These are phyloP conservation scores for Chelmon rostratus DNA, from an alignment of 2,797 vertebrate species.

Conservation along the genomic window DNA sequence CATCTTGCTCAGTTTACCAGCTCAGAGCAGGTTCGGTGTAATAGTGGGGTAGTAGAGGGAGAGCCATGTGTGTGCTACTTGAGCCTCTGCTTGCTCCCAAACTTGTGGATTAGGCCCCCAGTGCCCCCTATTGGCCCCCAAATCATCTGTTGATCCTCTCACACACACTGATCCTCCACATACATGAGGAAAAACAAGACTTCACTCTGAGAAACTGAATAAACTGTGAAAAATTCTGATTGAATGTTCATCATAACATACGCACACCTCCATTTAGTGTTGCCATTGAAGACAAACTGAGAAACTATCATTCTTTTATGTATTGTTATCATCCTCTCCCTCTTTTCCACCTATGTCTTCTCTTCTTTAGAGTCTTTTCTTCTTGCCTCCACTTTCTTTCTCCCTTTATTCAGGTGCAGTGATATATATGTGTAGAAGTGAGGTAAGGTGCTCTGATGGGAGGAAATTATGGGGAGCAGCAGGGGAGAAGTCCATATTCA, in stretches of 20 bases:
- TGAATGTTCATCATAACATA: background rate
- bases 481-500: constrained; percentile 50
- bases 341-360: background rate
- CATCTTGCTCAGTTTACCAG: constrained; percentile 34
- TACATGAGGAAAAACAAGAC: constrained; percentile 38
- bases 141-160: constrained; percentile 80
- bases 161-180: constrained; percentile 56
- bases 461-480: constrained; percentile 65
- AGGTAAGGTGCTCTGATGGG: constrained; percentile 55
- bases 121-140: constrained; percentile 88
- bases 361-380: constrained; percentile 1
- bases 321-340: background rate
- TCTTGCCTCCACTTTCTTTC: background rate
- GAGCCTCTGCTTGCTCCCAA: constrained; percentile 49
- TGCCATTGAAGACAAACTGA: background rate
- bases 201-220: constrained; percentile 23
- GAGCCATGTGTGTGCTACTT: constrained; percentile 48
- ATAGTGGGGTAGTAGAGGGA: constrained; percentile 36
- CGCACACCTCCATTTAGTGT: background rate
- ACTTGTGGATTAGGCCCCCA: constrained; percentile 82
- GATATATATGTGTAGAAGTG: constrained; percentile 48
- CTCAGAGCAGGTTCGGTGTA: constrained; percentile 39
- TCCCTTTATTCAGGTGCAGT: constrained; percentile 21
- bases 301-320: background rate
- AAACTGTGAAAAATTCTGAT: background rate